phyloP scores from a whole-genome alignment of 2,888 invertebrate species.

The Metopia argyrocephala region DNA sequence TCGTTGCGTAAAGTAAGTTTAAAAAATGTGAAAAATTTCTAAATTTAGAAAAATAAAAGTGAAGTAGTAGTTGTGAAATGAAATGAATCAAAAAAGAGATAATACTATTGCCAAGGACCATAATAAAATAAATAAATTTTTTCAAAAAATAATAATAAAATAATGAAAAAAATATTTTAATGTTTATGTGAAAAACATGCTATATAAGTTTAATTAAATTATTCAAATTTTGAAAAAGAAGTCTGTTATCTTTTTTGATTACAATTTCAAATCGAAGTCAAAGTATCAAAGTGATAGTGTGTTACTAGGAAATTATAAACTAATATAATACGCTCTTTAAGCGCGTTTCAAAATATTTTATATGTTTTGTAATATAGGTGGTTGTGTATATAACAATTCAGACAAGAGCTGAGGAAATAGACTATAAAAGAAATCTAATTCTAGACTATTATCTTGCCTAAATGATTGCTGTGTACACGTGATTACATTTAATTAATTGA shows the following conservation, averaged over 20 bases:
- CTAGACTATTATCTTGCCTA: no score
- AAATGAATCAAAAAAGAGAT: background rate
- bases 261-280: constrained; percentile 19
- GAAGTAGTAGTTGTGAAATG: background rate
- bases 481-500: no score
- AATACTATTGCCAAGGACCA: no score
- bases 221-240: constrained; percentile 12
- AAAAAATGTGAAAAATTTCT: constrained; percentile 20
- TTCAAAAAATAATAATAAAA: background rate
- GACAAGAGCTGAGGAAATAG: no score
- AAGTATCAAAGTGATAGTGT: constrained; percentile 17
- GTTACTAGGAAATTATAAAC: background rate
- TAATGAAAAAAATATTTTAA: background rate
- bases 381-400: no score
- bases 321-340: background rate
- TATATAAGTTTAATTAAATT: background rate
- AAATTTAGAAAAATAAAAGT: constrained; percentile 16
- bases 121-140: no score
- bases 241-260: constrained; percentile 1
- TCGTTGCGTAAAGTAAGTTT: constrained; percentile 59
- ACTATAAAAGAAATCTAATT: no score
- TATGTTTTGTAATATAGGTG: background rate
- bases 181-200: background rate
- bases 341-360: background rate
- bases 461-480: no score